Percentiles rank a stretch among this genome's conserved stretches.
These are phyloP conservation scores for Toxotes jaculatrix DNA, from an alignment of 2,113 vertebrate genomes.

Conservation along the genomic window DNA sequence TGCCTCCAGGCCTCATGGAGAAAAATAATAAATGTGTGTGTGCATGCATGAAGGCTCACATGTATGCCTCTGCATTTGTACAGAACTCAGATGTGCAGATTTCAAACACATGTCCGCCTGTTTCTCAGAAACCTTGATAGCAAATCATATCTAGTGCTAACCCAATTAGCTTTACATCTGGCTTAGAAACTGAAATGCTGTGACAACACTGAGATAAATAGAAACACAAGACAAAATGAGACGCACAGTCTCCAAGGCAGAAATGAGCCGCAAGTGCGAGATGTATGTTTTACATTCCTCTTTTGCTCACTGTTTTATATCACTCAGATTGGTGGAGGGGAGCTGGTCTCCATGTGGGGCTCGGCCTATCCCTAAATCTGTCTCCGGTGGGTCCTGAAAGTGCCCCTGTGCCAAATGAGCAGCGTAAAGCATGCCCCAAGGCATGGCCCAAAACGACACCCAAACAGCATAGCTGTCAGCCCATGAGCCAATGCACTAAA, in stretches of 20 bases:
- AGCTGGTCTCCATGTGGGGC: slow-evolving; percentile 44
- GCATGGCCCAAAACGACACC: slow-evolving; percentile 69
- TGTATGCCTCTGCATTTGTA: slow-evolving; percentile 50
- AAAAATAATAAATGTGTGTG: slow-evolving; percentile 58
- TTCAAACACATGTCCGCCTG: slow-evolving; percentile 68
- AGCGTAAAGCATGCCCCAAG: slow-evolving; percentile 71
- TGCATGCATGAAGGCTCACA: slow-evolving; percentile 46
- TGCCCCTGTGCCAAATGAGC: slow-evolving; percentile 75
- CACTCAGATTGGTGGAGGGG: slow-evolving; percentile 42
- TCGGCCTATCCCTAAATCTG: slow-evolving; percentile 65
- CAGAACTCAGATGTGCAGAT: slow-evolving; percentile 68
- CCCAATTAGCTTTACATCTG: slow-evolving; percentile 67
- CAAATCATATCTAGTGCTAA: slow-evolving; percentile 56
- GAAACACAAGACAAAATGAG: slow-evolving; percentile 45
- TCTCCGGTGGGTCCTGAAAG: slow-evolving; percentile 67
- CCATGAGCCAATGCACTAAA: slow-evolving; percentile 80
- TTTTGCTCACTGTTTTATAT: slow-evolving; percentile 61
- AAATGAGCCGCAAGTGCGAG: slow-evolving; percentile 7
- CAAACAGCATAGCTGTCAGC: slow-evolving; percentile 79
- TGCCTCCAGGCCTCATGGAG: slow-evolving; percentile 62
- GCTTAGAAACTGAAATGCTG: slow-evolving; percentile 20
- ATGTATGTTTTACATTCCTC: slow-evolving; percentile 52
- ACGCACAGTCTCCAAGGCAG: slow-evolving; percentile 35
- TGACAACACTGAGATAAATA: slow-evolving; percentile 35
- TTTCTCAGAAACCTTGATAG: slow-evolving; percentile 57